Evolutionary conservation across 1,140 invertebrate species (phyloP).

Genomic region (Diorhabda sublineata): DNA sequence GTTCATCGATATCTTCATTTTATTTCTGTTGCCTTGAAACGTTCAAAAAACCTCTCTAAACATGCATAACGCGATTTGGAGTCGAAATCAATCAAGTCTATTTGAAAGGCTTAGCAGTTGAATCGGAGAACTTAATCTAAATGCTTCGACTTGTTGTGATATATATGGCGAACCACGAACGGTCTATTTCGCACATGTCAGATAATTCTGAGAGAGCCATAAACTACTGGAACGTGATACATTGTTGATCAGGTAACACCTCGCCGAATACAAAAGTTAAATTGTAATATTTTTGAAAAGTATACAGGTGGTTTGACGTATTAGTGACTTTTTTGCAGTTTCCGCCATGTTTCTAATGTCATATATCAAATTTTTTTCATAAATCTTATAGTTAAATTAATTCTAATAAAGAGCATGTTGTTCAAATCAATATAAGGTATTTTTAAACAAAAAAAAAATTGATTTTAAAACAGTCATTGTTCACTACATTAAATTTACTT

Average conservation of each 20-base stretch:
- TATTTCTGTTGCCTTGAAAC: background rate
- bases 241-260: slow-evolving; percentile 24
- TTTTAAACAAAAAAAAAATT: no score
- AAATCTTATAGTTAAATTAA: no score
- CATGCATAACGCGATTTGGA: slow-evolving; percentile 34
- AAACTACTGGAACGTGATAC: slow-evolving; percentile 37
- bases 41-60: slow-evolving; percentile 22
- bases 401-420: no score
- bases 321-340: no score
- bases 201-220: slow-evolving; percentile 36
- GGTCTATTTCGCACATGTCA: slow-evolving; percentile 40
- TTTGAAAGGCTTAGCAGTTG: slow-evolving; percentile 32
- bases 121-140: slow-evolving; percentile 41
- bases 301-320: no score
- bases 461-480: no score
- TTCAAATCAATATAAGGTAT: no score
- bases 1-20: no score
- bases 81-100: slow-evolving; percentile 35
- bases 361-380: no score
- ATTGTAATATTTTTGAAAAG: no score
- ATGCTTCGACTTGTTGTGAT: slow-evolving; percentile 40
- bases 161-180: slow-evolving; percentile 31
- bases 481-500: no score
- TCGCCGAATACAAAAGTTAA: background rate
- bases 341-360: no score